phyloP scores from a whole-genome alignment of 2,888 invertebrate species.

The Spisula solida region DNA sequence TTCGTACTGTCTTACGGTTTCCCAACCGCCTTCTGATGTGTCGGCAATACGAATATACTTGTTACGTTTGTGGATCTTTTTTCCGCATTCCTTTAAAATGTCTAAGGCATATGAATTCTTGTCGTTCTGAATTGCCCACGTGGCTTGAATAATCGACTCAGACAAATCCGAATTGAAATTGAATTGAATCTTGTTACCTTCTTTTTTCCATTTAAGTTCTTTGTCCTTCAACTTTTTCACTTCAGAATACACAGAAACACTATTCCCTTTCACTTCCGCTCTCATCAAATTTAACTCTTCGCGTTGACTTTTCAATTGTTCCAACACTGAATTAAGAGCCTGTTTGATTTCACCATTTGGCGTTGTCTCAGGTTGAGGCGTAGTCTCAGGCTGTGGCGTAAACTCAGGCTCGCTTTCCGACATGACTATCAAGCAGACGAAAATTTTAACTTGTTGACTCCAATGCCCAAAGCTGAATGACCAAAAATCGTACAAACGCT shows the following conservation, averaged over 20 bases:
- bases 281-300: slow-evolving; percentile 34
- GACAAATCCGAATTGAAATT: slow-evolving; percentile 50
- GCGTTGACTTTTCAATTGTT: background rate
- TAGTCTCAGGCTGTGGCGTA: too few relatives aligned
- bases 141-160: slow-evolving; percentile 39
- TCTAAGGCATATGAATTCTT: slow-evolving; percentile 51
- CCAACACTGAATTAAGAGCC: background rate
- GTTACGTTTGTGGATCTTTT: slow-evolving; percentile 56
- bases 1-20: slow-evolving; percentile 60
- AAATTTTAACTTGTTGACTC: too few relatives aligned
- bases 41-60: slow-evolving; percentile 64
- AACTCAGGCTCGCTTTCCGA: too few relatives aligned
- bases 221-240: slow-evolving; percentile 56
- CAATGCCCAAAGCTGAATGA: too few relatives aligned
- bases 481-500: too few relatives aligned
- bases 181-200: slow-evolving; percentile 58
- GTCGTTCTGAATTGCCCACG: slow-evolving; percentile 51
- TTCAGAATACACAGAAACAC: slow-evolving; percentile 10
- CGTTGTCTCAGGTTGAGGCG: too few relatives aligned
- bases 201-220: slow-evolving; percentile 46
- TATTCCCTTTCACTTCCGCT: slow-evolving; percentile 43
- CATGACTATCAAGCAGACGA: too few relatives aligned
- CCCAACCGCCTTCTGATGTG: slow-evolving; percentile 60
- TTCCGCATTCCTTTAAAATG: slow-evolving; percentile 23
- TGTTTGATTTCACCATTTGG: too few relatives aligned